Base-by-base conservation (phyloP, 2,797 vertebrate species). In the Odontamblyopus lacepedii region DNA sequence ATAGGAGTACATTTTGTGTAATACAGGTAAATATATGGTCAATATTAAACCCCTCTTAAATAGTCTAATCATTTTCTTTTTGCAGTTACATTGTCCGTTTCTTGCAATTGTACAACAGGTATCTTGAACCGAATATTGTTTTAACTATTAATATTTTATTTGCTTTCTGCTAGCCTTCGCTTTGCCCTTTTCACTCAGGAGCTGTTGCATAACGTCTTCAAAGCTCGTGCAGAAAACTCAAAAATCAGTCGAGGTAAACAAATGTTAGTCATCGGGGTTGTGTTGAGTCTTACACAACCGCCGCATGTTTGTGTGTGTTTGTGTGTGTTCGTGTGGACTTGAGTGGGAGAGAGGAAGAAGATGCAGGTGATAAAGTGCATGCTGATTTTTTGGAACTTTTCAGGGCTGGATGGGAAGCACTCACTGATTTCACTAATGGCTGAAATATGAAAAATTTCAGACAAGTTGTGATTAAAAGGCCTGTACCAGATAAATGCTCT, bases 171-270 rank as follows among this genome's bases (percentile, higher is more conserved):
- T 29, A 85, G 72, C 79, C 78, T 75, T 78, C 59, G 82, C 82
- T 74, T 78, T 82, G 85, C 77, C n/a, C 79, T 83, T 72, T 38
- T 61, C 48, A 73, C 75, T 82, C 86, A 83, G 78, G 77, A 71
- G 57, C 67, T 74, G 77, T 90, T 89, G 77, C 73, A 60, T 86
- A 87, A 91, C 66, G 71, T 84, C 78, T 83, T 77, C 73, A 77
- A 78, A 74, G 73, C 75, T 84, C 81, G 77, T 16, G 66, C 81
- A 77, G 66, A 83, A 78, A 83, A 82, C 68, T 12, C 13, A 88
- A 23, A 75, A 65, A 84, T 76, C 73, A 86, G 73, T 78, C 11
- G 79, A 86, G 69, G 85, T 87, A 92, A 89, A 91, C 89, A 87
- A 87, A 85, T 69, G 85, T 89, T 83, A 91, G 83, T 87, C 87